Evolutionary conservation across 2,797 vertebrate genomes (phyloP).

Genomic region (Neosalanx taihuensis): DNA sequence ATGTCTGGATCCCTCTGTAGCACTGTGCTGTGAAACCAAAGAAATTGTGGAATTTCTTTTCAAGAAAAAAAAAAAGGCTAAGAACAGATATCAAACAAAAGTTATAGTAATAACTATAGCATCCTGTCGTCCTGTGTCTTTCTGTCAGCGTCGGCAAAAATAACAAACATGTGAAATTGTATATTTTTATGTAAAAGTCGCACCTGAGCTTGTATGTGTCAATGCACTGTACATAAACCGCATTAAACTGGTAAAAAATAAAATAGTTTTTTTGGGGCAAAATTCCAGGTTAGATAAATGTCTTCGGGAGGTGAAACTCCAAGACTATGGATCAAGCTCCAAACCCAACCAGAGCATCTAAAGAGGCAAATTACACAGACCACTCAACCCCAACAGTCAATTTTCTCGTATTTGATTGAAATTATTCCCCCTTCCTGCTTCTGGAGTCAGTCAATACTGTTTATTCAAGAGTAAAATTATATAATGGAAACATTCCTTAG

Average conservation of each 20-base stretch:
- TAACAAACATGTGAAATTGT: too few relatives aligned
- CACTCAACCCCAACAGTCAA: conserved; percentile 12
- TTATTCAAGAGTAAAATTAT: conserved; percentile 23
- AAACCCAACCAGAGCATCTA: conserved; percentile 5
- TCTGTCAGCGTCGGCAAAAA: too few relatives aligned
- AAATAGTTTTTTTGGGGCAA: conserved; percentile 5
- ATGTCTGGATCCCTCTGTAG: neutral
- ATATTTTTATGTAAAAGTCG: too few relatives aligned
- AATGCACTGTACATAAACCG: conserved; percentile 2
- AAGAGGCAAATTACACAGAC: conserved; percentile 19
- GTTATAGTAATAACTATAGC: too few relatives aligned
- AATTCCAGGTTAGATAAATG: conserved; percentile 1
- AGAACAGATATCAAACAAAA: too few relatives aligned
- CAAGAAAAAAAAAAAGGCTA: too few relatives aligned
- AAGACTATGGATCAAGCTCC: conserved; percentile 1
- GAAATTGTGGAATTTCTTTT: neutral
- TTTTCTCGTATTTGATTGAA: conserved; percentile 17
- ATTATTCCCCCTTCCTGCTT: conserved; percentile 21
- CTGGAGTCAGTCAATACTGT: conserved; percentile 13
- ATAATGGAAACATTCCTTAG: conserved; percentile 13
- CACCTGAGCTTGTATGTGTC: neutral
- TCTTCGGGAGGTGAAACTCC: neutral
- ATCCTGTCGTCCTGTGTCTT: too few relatives aligned
- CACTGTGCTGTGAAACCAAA: neutral
- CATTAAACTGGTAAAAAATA: too few relatives aligned